phyloP scores from a whole-genome alignment of 2,113 vertebrate genomes.

The Laticauda colubrina region DNA sequence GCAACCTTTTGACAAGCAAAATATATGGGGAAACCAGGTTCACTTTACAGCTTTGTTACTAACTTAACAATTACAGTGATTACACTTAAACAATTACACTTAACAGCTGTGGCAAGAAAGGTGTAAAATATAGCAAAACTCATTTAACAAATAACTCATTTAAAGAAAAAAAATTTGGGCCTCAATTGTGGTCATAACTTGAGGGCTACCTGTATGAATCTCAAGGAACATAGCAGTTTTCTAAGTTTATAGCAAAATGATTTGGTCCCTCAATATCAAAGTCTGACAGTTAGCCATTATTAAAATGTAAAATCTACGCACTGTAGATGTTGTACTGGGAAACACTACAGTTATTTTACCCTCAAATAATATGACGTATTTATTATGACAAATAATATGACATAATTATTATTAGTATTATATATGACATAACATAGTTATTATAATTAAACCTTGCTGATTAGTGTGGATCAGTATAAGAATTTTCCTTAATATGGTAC shows the following conservation, averaged over 20 bases:
- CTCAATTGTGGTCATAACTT: not conserved
- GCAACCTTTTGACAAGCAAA: no score
- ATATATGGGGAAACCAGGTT: no score
- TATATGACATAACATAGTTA: not conserved
- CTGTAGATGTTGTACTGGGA: not conserved
- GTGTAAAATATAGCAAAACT: not conserved
- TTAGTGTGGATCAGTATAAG: not conserved
- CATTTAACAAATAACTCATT: not conserved
- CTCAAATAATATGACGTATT: no score
- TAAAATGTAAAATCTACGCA: not conserved
- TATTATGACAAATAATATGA: no score
- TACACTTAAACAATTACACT: not conserved
- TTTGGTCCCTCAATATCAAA: not conserved
- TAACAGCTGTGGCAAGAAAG: not conserved
- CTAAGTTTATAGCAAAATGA: not conserved
- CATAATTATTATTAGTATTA: no score
- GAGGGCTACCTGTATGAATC: not conserved
- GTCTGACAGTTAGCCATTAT: not conserved
- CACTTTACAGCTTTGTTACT: no score
- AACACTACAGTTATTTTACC: not conserved
- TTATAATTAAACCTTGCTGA: not conserved
- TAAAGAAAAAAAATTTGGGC: not conserved
- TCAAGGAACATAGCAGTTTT: not conserved
- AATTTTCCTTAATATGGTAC: not conserved
- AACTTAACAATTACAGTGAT: not conserved